Evolutionary conservation across 2,797 vertebrate species (phyloP), one percentile per base, ranked within the genome.

Genomic region (Balearica regulorum): DNA sequence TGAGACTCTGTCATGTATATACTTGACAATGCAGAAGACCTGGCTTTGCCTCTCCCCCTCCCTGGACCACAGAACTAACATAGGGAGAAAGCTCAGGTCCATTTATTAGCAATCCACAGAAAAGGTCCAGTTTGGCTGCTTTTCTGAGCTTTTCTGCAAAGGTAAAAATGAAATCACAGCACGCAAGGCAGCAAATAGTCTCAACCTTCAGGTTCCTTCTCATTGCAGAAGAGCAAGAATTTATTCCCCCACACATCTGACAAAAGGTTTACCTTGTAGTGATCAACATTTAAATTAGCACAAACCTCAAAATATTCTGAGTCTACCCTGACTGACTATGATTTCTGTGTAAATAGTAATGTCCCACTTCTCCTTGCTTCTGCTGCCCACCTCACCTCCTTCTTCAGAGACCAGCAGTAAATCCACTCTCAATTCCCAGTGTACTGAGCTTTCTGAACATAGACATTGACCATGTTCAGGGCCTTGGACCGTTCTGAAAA

Each of bases 401-500:
- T 2, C 71, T 89, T 51, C 43, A 71, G 49, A 71, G 33, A 70
- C 44, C 72, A 78, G 37, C 58, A 83, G 65, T 29, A 83, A 77
- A 64, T 70, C 35, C 43, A 28, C 33, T 14, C 13, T 51, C 9
- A 31, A 6, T 64, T 21, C 31, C 20, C 46, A 29, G 41, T 21
- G 26, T 29, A 16, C 13, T 49, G 41, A 62, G 26, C 33, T 83
- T 78, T 64, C 65, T 64, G 49, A 64, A 64, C 1, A 7, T 16
- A 57, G 31, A 51, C 15, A 18, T 49, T 0, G 0, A 49, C 11
- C 19, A 29, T 2, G 1, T 46, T 31, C 33, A n/a, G 41, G 13
- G 26, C 21, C 25, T 61, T 62, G 16, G 48, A 54, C 24, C 6
- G 21, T 31, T 75, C 41, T 35, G 54, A 44, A 61, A 29, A 83